These are phyloP conservation scores for Crossocerus cetratus DNA, from an alignment of 2,888 invertebrate species.

Conservation along the genomic window DNA sequence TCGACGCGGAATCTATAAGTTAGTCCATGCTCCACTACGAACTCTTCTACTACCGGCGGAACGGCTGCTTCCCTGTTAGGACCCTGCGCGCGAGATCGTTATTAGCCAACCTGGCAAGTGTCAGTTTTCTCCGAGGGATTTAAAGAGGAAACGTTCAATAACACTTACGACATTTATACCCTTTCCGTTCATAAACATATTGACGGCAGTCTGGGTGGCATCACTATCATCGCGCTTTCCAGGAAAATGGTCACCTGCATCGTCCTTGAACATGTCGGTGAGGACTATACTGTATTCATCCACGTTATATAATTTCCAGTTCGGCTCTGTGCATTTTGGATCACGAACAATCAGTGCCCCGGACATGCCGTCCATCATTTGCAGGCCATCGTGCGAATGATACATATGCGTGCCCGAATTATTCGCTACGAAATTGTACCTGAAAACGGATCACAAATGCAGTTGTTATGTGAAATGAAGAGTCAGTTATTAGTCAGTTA, in stretches of 20 bases:
- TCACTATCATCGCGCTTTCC: constrained; percentile 79
- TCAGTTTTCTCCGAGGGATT: background rate
- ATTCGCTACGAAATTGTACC: constrained; percentile 43
- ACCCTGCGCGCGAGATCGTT: constrained; percentile 17
- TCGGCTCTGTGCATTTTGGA: constrained; percentile 32
- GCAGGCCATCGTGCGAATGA: constrained; percentile 54
- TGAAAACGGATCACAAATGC: constrained; percentile 1
- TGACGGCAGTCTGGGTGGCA: constrained; percentile 88
- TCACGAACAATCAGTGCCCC: constrained; percentile 48
- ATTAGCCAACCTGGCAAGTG: background rate
- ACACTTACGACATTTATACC: constrained; percentile 75
- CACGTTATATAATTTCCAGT: constrained; percentile 29
- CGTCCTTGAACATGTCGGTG: constrained; percentile 77
- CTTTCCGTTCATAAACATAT: constrained; percentile 90
- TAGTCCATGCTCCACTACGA: constrained; percentile 34
- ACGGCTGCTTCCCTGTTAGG: constrained; percentile 5
- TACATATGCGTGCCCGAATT: constrained; percentile 61
- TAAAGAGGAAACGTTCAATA: no score
- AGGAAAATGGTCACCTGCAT: constrained; percentile 88
- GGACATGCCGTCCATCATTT: constrained; percentile 50
- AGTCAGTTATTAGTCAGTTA: background rate
- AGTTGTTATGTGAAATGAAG: no score
- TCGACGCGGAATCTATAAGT: constrained; percentile 57
- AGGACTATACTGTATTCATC: constrained; percentile 42
- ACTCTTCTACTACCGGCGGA: constrained; percentile 25